These are phyloP conservation scores for Harpagoxenus sublaevis DNA, from an alignment of 2,888 invertebrate genomes.

Conservation along the genomic window DNA sequence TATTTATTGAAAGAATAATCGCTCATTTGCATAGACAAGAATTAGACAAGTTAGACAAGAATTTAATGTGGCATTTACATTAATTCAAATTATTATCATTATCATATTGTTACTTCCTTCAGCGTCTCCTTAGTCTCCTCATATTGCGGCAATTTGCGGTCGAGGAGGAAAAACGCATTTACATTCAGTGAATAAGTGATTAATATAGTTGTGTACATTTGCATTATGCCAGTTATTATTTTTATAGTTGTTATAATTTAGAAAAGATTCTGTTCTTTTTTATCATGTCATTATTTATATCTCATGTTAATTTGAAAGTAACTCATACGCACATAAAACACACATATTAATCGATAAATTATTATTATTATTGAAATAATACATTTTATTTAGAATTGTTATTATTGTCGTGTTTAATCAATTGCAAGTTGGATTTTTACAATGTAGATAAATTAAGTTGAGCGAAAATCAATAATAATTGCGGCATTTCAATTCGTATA, in stretches of 20 bases:
- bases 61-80: slow-evolving; percentile 11
- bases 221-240: slow-evolving; percentile 10
- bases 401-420: background rate
- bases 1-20: background rate
- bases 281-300: background rate
- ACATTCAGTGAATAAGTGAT: slow-evolving; percentile 16
- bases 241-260: background rate
- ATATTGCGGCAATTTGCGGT: slow-evolving; percentile 2
- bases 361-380: background rate
- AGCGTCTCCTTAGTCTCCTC: background rate
- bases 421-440: background rate
- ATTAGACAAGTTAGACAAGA: background rate
- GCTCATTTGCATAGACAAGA: background rate
- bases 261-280: background rate
- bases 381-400: too few species aligned
- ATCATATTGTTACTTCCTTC: background rate
- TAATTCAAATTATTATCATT: slow-evolving; percentile 27
- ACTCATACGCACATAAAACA: too few species aligned
- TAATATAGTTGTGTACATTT: background rate
- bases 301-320: background rate
- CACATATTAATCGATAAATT: background rate
- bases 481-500: background rate
- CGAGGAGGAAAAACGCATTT: slow-evolving; percentile 11
- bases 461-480: background rate
- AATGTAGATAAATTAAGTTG: slow-evolving; percentile 1